Conservation (phyloP, 2,113 vertebrate species). For the Corythoichthys intestinalis region DNA sequence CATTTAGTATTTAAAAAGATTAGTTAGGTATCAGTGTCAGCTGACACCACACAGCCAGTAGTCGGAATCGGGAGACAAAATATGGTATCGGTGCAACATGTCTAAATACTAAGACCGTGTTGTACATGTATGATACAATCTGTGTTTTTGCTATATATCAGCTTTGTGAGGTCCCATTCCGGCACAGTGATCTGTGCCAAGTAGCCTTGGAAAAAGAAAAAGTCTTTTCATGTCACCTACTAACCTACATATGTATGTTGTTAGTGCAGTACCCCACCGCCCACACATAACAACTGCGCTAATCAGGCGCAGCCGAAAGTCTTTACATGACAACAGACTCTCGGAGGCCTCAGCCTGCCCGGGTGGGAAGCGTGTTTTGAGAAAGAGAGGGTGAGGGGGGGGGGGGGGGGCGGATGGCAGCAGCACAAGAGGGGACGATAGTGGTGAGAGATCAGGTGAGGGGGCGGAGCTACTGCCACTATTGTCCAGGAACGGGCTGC, state of each 20-base stretch:
- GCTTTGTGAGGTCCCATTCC: constrained; percentile 6
- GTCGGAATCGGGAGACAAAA: no score
- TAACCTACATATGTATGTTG: constrained; percentile 24
- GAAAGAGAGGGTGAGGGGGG: constrained; percentile 38
- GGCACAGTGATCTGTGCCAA: constrained; percentile 16
- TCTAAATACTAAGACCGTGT: no score
- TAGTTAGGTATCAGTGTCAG: no score
- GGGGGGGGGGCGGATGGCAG: constrained; percentile 10
- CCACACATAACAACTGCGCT: constrained; percentile 46
- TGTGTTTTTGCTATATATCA: constrained; percentile 10
- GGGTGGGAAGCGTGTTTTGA: constrained; percentile 35
- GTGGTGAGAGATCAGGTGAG: constrained; percentile 56
- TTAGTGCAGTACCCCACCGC: constrained; percentile 41
- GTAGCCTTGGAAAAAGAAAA: not conserved
- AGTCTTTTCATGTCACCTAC: constrained; percentile 19
- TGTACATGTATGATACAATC: not conserved
- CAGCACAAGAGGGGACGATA: constrained; percentile 20
- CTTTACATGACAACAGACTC: constrained; percentile 29
- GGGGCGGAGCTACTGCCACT: constrained; percentile 44
- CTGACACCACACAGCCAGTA: no score
- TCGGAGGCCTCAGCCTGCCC: constrained; percentile 25
- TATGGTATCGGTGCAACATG: no score
- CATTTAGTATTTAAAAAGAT: no score
- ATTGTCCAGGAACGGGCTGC: constrained; percentile 33
- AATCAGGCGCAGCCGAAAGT: constrained; percentile 20